These are phyloP conservation scores for Ophion ellenae DNA, from an alignment of 2,888 invertebrate genomes.

Conservation along the genomic window DNA sequence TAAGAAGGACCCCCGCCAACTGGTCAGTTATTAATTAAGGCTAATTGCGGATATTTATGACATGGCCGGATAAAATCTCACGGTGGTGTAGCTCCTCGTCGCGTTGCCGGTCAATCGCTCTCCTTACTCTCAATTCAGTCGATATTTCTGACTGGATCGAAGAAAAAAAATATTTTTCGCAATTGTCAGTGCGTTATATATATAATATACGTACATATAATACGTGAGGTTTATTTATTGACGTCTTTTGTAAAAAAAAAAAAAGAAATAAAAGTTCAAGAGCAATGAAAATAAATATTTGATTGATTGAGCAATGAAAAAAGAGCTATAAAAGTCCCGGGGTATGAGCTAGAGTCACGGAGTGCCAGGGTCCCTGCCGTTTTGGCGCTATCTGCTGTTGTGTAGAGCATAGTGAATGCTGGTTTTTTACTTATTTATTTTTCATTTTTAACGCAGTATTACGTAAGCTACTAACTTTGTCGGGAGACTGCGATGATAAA, in stretches of 20 bases:
- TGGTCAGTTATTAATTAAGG: constrained; percentile 80
- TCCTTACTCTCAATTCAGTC: background rate
- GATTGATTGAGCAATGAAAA: constrained; percentile 28
- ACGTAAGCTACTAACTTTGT: background rate
- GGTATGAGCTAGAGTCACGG: background rate
- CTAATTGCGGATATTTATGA: constrained; percentile 81
- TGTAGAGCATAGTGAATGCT: background rate
- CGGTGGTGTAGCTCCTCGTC: constrained; percentile 28
- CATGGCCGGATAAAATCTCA: constrained; percentile 71
- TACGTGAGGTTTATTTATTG: too few relatives aligned
- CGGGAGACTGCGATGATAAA: background rate
- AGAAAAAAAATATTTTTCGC: too few relatives aligned
- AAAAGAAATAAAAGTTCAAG: constrained; percentile 39
- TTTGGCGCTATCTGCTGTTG: constrained; percentile 5
- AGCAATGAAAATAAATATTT: constrained; percentile 26
- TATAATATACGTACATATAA: too few relatives aligned
- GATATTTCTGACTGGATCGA: background rate
- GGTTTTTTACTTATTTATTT: background rate
- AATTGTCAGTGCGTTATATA: too few relatives aligned
- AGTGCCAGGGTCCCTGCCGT: constrained; percentile 15
- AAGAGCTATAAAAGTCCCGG: constrained; percentile 10
- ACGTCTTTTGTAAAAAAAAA: constrained; percentile 39
- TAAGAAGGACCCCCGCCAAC: constrained; percentile 74
- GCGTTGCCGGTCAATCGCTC: background rate
- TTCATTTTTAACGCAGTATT: background rate